These are phyloP conservation scores for Caenorhabditis briggsae DNA, from an alignment of 1,140 invertebrate species.

Conservation along the genomic window DNA sequence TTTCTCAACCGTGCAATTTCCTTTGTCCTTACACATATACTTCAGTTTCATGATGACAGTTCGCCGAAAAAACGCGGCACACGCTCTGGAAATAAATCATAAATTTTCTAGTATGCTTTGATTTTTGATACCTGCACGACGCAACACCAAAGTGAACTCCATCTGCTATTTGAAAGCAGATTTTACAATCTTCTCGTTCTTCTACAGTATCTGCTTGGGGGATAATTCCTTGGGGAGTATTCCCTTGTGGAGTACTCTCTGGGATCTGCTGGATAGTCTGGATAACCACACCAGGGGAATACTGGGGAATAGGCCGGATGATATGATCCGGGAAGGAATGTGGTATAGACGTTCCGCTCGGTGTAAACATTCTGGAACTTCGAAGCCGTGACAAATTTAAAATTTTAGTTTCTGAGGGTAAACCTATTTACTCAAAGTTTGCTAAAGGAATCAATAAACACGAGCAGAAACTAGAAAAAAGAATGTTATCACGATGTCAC, in stretches of 20 bases:
- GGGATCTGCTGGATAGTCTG: no score
- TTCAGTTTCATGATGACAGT: conserved; percentile 50
- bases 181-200: conserved; percentile 5
- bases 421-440: not conserved
- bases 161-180: conserved; percentile 13
- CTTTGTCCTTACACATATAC: conserved; percentile 32
- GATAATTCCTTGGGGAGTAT: no score
- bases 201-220: not conserved
- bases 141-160: conserved; percentile 38
- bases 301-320: conserved; percentile 3
- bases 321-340: not conserved
- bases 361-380: no score
- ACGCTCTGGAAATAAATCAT: conserved; percentile 33
- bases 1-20: conserved; percentile 40
- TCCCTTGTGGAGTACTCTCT: no score
- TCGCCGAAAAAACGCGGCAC: conserved; percentile 48
- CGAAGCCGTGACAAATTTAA: no score
- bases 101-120: not conserved
- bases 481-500: not conserved
- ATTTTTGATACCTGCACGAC: conserved; percentile 41
- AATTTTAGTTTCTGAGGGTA: no score
- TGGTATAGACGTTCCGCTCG: no score
- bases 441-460: conserved; percentile 29
- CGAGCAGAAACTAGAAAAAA: not conserved
- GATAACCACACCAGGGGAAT: not conserved